These are phyloP conservation scores for Sialis lutaria DNA, from an alignment of 2,888 invertebrate genomes.

Conservation along the genomic window DNA sequence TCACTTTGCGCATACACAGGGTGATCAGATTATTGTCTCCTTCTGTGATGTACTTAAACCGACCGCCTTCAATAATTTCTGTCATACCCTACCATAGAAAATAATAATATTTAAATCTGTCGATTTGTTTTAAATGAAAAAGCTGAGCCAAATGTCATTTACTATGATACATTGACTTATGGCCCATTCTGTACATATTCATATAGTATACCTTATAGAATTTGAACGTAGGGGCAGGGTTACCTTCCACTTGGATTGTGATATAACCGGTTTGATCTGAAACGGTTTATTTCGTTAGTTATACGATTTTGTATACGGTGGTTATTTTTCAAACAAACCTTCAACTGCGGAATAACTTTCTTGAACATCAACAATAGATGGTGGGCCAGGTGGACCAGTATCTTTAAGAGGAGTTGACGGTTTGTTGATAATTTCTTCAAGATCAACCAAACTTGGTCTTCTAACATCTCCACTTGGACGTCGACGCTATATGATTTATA, in stretches of 20 bases:
- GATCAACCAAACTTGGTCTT: slow-evolving; percentile 75
- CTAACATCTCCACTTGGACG: slow-evolving; percentile 82
- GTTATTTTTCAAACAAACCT: slow-evolving; percentile 36
- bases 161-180: no score
- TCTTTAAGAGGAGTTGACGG: slow-evolving; percentile 77
- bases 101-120: no score
- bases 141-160: no score
- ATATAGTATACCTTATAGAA: slow-evolving; percentile 57
- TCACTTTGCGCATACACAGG: slow-evolving; percentile 87
- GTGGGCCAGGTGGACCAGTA: slow-evolving; percentile 65
- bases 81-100: slow-evolving; percentile 44
- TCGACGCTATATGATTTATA: slow-evolving; percentile 37
- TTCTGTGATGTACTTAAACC: slow-evolving; percentile 89
- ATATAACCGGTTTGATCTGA: slow-evolving; percentile 85
- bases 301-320: not conserved
- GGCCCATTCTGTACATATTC: not conserved
- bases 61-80: slow-evolving; percentile 87
- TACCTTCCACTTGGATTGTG: slow-evolving; percentile 84
- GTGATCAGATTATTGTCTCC: slow-evolving; percentile 84
- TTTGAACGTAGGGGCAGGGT: slow-evolving; percentile 86
- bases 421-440: slow-evolving; percentile 81
- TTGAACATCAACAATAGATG: slow-evolving; percentile 80
- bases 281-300: slow-evolving; percentile 4
- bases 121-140: no score
- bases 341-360: slow-evolving; percentile 93